Evolutionary conservation across 2,888 invertebrate species (phyloP).

Genomic region (Alsophila aescularia): DNA sequence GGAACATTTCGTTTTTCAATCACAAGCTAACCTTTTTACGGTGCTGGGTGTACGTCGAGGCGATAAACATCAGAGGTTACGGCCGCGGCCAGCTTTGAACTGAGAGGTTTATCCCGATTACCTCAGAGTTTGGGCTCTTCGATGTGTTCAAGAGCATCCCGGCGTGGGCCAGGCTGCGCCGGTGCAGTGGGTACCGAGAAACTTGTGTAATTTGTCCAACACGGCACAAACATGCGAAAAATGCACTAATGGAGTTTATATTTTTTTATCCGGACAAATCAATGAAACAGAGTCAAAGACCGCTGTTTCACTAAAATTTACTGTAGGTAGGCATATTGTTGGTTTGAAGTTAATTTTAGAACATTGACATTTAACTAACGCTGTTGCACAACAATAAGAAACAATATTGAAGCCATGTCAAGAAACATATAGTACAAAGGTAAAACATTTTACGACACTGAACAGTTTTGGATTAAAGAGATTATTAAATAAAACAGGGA

Average conservation of each 20-base stretch:
- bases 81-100: conserved; percentile 76
- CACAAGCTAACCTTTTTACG: conserved; percentile 72
- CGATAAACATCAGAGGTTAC: conserved; percentile 80
- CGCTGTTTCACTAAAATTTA: background rate
- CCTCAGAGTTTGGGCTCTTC: conserved; percentile 34
- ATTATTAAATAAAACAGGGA: background rate
- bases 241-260: background rate
- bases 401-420: background rate
- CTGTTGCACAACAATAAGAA: background rate
- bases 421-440: background rate
- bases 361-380: background rate
- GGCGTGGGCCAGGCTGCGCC: conserved; percentile 1
- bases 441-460: background rate
- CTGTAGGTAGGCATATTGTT: background rate
- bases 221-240: conserved; percentile 7
- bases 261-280: background rate
- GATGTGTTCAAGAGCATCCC: conserved; percentile 10
- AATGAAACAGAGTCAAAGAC: background rate
- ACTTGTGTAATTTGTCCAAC: background rate
- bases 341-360: background rate
- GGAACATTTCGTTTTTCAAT: conserved; percentile 77
- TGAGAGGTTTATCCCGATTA: conserved; percentile 63
- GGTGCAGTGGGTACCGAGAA: too few species aligned
- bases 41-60: conserved; percentile 59
- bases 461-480: background rate